A percentile compares a stretch with the other conserved stretches of the same genome.
Conservation (phyloP, 2,797 vertebrate genomes). For the Xiphorhynchus erythropygius region DNA sequence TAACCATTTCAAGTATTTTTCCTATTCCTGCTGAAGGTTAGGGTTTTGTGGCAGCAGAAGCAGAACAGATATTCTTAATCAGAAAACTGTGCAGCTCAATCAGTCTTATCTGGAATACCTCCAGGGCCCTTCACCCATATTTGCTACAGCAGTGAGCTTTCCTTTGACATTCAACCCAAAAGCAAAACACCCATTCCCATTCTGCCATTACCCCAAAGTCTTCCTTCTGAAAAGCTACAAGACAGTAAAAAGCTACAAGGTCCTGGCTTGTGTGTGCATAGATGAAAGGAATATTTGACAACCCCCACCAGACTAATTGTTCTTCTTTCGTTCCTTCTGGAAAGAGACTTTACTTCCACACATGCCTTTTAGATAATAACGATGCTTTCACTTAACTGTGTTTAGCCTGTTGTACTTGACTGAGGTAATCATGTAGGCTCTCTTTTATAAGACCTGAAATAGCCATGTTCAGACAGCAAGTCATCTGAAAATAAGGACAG, state of each 20-base stretch:
- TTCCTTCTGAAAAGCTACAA: not conserved
- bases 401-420: not conserved
- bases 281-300: slow-evolving; percentile 14
- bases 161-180: not conserved
- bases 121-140: not conserved
- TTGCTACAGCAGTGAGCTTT: not conserved
- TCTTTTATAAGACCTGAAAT: not conserved
- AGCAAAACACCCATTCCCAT: not conserved
- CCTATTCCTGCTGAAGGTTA: not conserved
- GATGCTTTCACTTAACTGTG: not conserved
- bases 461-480: not conserved
- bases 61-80: not conserved
- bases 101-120: not conserved
- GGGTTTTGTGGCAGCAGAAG: not conserved
- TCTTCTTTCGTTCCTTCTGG: not conserved
- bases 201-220: not conserved
- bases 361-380: not conserved
- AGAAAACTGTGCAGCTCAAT: not conserved
- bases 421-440: slow-evolving; percentile 24
- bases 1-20: not conserved
- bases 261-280: slow-evolving; percentile 18
- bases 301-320: not conserved
- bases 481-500: not conserved
- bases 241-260: not conserved
- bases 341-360: not conserved